Base-by-base conservation (phyloP, 1,140 invertebrate genomes). In the Lerema accius region DNA sequence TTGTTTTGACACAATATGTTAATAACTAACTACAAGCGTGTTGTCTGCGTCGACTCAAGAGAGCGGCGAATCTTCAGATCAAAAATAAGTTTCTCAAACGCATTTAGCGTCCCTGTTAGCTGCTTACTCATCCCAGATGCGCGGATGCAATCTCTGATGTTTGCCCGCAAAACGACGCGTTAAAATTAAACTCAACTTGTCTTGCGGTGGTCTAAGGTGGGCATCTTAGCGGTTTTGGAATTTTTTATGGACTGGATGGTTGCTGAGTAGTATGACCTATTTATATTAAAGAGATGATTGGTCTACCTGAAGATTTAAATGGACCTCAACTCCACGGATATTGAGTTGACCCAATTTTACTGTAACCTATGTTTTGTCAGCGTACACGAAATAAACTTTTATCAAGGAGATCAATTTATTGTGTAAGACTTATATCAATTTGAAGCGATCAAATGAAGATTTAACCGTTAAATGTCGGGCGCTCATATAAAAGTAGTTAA, bases 41-140 rank as follows among this genome's bases (percentile, higher is more conserved):
- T 11, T 9, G 15, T 50, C 13, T 50, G 3, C 19, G 13, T 46
- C 19, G 3, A 13, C 42, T 63, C 35, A 48, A 46, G 32, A 56
- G 23, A 56, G 32, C 48, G 37, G 56, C 56, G 32, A 45, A 48
- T 71, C 61, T 59, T 59, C 39, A 60, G 63, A 67, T 62, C 68
- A 23, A 63, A 75, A 71, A 65, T 63, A 69, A 72, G 62, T 71
- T 67, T 32, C 26, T 16, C 39, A 58, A 65, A 66, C 65, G 37
- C 42, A 72, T 72, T 70, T 68, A 70, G 56, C 67, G 60, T 67
- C 53, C 53, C 50, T 55, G 50, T 42, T 26, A 0, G 35, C 50
- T 42, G 71, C 63, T 76, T 79, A 77, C 71, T 77, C 77, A 75
- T 77, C 67, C 49, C 65, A 67, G 60, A 70, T 72, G 71, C 65